phyloP scores from a whole-genome alignment of 2,113 vertebrate genomes.

The Serilophus lunatus region DNA sequence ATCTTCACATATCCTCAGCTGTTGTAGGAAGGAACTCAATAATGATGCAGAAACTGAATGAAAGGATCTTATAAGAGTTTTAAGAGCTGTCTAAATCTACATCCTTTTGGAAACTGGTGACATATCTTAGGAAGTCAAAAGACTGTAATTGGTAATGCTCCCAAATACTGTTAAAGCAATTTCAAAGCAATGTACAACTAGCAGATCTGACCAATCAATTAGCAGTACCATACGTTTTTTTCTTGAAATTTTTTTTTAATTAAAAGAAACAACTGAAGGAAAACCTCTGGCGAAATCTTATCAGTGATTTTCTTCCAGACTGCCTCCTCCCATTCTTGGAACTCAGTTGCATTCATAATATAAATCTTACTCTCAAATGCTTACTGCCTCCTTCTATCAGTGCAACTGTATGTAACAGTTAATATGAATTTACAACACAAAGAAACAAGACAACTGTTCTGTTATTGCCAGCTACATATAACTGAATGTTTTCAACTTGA shows the following conservation, averaged over 20 bases:
- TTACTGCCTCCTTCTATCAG: not conserved
- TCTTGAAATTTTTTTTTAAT: not conserved
- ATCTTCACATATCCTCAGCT: not conserved
- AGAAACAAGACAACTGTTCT: conserved; percentile 1
- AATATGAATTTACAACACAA: not conserved
- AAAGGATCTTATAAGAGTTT: not conserved
- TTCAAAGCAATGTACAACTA: not conserved
- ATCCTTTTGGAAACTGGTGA: not conserved
- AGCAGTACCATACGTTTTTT: accelerated
- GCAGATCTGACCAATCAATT: not conserved
- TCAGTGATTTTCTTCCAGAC: not conserved
- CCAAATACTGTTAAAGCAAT: not conserved
- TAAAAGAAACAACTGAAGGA: not conserved
- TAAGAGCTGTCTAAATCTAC: not conserved
- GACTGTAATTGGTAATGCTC: not conserved
- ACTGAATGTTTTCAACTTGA: not conserved
- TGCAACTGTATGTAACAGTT: not conserved
- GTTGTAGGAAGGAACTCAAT: not conserved
- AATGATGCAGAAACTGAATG: not conserved
- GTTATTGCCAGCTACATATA: not conserved
- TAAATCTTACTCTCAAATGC: not conserved
- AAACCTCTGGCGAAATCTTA: conserved; percentile 1
- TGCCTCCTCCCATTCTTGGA: not conserved
- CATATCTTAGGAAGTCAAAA: not conserved
- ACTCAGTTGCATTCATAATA: not conserved